Conservation (phyloP, 2,113 vertebrate genomes). For the Myiagra hebetior region DNA sequence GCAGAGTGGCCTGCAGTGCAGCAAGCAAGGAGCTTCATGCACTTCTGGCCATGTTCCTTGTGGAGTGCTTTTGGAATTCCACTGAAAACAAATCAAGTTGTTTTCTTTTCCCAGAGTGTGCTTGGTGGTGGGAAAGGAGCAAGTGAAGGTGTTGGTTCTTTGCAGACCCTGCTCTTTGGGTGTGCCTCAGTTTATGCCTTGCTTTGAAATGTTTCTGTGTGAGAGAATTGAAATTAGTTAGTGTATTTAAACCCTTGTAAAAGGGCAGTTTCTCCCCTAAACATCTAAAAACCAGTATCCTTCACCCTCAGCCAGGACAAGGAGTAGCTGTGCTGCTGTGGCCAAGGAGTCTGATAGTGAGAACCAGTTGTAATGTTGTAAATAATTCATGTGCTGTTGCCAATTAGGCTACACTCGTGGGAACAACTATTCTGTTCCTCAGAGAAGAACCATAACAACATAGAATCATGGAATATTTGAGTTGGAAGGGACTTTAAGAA, state of each 20-base stretch:
- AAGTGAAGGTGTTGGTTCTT: neutral
- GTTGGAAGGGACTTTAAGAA: neutral
- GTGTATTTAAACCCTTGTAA: neutral
- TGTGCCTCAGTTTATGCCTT: neutral
- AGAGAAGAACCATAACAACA: too few relatives aligned
- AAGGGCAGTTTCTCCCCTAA: neutral
- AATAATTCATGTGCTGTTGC: neutral
- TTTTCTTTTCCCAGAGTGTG: neutral
- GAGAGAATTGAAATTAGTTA: neutral
- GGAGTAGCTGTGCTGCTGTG: neutral
- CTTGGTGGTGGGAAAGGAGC: neutral
- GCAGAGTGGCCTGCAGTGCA: rapidly evolving
- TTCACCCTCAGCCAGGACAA: neutral
- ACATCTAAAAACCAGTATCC: neutral
- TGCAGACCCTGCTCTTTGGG: neutral
- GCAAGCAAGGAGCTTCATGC: neutral
- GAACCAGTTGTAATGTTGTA: neutral
- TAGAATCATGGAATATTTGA: neutral
- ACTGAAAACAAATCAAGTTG: neutral
- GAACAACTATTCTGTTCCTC: neutral
- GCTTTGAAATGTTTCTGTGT: neutral
- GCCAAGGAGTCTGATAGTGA: neutral
- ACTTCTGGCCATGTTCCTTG: rapidly evolving
- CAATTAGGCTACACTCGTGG: rapidly evolving
- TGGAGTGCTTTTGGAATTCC: neutral